Evolutionary conservation across 1,140 invertebrate genomes (phyloP), one percentile per base, ranked within the genome.

Genomic region (Neoseiulus cucumeris): DNA sequence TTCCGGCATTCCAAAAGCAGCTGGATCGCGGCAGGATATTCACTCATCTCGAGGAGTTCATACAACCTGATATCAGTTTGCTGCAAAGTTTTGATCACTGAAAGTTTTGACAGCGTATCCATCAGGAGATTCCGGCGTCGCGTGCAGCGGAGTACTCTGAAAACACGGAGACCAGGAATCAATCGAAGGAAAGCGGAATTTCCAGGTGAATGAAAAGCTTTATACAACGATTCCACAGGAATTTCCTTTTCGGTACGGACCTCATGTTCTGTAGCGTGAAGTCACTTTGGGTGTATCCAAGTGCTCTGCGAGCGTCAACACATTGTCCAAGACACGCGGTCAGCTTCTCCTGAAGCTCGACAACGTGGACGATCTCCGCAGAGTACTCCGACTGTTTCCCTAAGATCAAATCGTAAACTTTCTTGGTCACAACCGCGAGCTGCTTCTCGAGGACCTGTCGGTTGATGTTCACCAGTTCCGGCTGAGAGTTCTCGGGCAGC

Each of bases 1-100:
- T 85, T 86, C 73, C 89, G 87, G 71, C 90, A 93, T 75, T 91
- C 87, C 28, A 91, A 74, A 64, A 93, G 81, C 28, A 96, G 75
- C 17, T 85, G 83, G 68, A 96, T 94, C 1, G 91, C 91, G 59
- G 84, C 84, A 55, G 85, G 84, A 78, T 88, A 96, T 75, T 95
- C 89, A 69, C 86, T 87, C 70, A 87, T 85, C 74, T 78, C 65
- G n/a, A 67, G 67, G 47, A 70, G 22, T 9, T 70, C 64, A 42
- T 28, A 45, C 28, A 29, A 42, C 59, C 64, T 17, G 29, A 39
- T 44, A 66, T 29, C 55, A 1, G 25, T 33, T 28, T 28, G 65
- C 6, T 41, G 25, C 22, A 59, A 9, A 25, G 51, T 59, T 9
- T 59, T 55, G 14, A 29, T 41, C 7, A 25, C 18, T 12, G 65